These are phyloP conservation scores for Antheraea assamensis DNA, from an alignment of 2,888 invertebrate species.

Conservation along the genomic window DNA sequence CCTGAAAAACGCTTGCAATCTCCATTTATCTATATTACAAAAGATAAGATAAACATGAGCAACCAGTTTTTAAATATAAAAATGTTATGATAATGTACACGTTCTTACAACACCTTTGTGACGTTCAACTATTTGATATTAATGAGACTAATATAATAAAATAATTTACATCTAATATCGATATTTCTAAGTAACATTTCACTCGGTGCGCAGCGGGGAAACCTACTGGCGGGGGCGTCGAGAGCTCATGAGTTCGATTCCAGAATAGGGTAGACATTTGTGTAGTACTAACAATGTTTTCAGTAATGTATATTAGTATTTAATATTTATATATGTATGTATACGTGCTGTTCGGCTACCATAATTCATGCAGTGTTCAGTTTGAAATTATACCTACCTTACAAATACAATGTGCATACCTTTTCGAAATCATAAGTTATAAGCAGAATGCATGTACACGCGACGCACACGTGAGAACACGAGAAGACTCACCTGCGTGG, in stretches of 20 bases:
- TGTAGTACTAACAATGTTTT: background rate
- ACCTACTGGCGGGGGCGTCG: background rate
- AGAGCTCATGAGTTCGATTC: background rate
- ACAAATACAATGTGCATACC: background rate
- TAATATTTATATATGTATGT: background rate
- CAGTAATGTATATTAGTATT: too few relatives aligned
- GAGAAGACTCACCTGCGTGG: constrained; percentile 74
- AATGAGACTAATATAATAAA: background rate
- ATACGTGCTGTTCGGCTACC: background rate
- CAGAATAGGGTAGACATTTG: background rate
- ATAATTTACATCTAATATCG: background rate
- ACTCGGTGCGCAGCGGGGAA: background rate
- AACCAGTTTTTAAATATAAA: constrained; percentile 1
- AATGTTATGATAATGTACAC: background rate
- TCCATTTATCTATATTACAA: constrained; percentile 1
- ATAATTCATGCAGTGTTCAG: background rate
- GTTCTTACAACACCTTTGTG: background rate
- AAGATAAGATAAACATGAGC: constrained; percentile 7
- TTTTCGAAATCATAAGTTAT: background rate
- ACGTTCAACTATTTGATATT: background rate
- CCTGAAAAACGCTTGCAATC: constrained; percentile 4
- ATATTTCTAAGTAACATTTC: background rate
- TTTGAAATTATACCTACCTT: background rate
- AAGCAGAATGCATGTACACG: background rate
- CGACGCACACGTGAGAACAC: constrained; percentile 19